Evolutionary conservation across 2,888 invertebrate species (phyloP), one percentile per base, ranked within the genome.

Genomic region (Pelosia muscerda): DNA sequence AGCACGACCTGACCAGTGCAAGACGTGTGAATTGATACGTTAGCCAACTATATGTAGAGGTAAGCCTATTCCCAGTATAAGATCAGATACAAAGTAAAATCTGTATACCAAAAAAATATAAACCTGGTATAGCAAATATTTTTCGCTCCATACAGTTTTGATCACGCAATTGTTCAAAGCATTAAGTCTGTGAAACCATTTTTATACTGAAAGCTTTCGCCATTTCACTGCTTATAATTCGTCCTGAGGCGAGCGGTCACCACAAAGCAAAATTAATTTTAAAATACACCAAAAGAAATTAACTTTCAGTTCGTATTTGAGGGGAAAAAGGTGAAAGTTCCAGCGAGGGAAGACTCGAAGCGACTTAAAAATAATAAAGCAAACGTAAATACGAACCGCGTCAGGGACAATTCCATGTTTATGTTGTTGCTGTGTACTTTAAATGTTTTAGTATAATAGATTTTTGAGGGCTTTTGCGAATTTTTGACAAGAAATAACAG

Each of bases 221-320:
- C 88, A 86, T 89, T 90, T 86, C 85, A 82, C 84, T 85, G 87
- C 87, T 89, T 86, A 90, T 89, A 89, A 92, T 91, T 91, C 89
- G 86, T 89, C 91, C 92, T 78, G 88, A 81, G 93, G 90, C 91
- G 86, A 84, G 86, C 87, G 89, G 90, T 90, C 88, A 89, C 89
- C 86, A 92, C 93, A 93, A 94, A 94, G 93, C 90, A 88, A 93
- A 94, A 94, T 94, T 93, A 93, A 94, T 93, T 94, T 94, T 90
- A 93, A 93, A 94, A 94, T 92, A 93, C 92, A 94, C 93, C 90
- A 90, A 94, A 94, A 94, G 93, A 95, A 93, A 94, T 95, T 94
- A 94, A 94, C 94, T 94, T 94, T 87, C 86, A 84, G 84, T 81
- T 86, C 84, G 86, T 84, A 87, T 86, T 86, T 83, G 83, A 63